Percentiles rank a stretch among this genome's conserved stretches.
phyloP scores from a whole-genome alignment of 2,888 invertebrate genomes.

The Clunio marinus region DNA sequence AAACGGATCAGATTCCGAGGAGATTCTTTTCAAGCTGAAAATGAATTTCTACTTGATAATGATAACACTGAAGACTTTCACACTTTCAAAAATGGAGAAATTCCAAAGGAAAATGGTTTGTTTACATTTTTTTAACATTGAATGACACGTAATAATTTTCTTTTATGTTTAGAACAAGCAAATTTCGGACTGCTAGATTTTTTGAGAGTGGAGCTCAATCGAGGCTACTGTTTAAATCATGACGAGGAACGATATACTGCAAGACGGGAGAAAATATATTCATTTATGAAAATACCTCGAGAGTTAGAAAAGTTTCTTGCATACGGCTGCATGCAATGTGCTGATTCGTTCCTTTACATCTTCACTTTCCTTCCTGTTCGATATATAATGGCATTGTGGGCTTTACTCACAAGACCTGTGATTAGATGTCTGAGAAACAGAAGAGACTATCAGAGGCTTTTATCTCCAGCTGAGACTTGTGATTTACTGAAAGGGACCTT shows the following conservation, averaged over 20 bases:
- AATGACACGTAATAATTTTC: constrained; percentile 21
- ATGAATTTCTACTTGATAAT: neutral
- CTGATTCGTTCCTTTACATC: constrained; percentile 94
- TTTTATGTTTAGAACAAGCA: neutral
- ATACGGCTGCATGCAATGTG: constrained; percentile 92
- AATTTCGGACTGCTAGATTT: constrained; percentile 58
- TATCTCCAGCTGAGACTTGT: constrained; percentile 89
- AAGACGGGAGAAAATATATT: constrained; percentile 91
- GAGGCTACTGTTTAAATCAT: constrained; percentile 90
- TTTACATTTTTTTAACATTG: neutral
- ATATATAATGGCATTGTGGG: constrained; percentile 81
- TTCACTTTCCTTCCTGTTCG: constrained; percentile 95
- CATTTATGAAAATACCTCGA: constrained; percentile 91
- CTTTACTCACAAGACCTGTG: constrained; percentile 68
- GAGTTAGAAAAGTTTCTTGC: constrained; percentile 89
- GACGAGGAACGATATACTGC: constrained; percentile 94
- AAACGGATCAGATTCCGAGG: constrained; percentile 31
- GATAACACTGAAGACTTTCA: neutral
- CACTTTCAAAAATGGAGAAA: neutral
- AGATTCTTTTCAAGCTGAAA: constrained; percentile 12
- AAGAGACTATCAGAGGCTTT: constrained; percentile 54
- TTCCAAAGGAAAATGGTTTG: constrained; percentile 20
- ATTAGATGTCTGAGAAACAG: constrained; percentile 67
- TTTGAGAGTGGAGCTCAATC: constrained; percentile 79
- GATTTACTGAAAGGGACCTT: constrained; percentile 92